Evolutionary conservation across 1,140 invertebrate genomes (phyloP), one percentile per base, ranked within the genome.

Genomic region (Theocolax elegans): DNA sequence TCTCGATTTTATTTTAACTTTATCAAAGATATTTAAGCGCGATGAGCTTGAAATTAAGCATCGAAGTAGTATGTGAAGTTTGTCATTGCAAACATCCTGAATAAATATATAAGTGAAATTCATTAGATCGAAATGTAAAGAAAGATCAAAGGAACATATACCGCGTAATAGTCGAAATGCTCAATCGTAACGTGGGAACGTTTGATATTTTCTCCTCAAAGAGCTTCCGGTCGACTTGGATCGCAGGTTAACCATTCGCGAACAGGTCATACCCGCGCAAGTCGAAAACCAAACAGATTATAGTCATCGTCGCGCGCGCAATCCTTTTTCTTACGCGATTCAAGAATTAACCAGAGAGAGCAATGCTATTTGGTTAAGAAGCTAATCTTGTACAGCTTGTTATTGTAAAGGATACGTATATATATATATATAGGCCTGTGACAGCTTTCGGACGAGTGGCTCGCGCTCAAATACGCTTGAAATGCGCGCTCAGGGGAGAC

Each of bases 281-380:
- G n/a, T n/a, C n/a, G n/a, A 13, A 38, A 64, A 48, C 42, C 51
- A 75, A 76, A 76, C 40, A 74, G 73, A 77, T 76, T 75, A 74
- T n/a, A n/a, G 2, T 49, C 58, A 35, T 66, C 29, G n/a, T 9
- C 23, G 6, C 48, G 48, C 17, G 59, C 44, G 21, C 62, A 54
- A 56, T 65, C 69, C 42, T 73, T 73, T 64, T 73, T 3, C 46
- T 35, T 19, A 67, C 46, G 71, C 72, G 15, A 4, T 3, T 13
- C 21, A 25, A 4, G 42, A 3, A 48, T 44, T 62, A 38, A 29
- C 7, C 44, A n/a, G 29, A 49, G 38, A 67, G 74, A n/a, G n/a
- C n/a, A n/a, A n/a, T n/a, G 72, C 78, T 77, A 77, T 79, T 78
- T 74, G 68, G 74, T 76, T 76, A 75, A 77, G 74, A 76, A 76